Conservation (phyloP, 1,140 invertebrate genomes). For the Contarinia nasturtii region DNA sequence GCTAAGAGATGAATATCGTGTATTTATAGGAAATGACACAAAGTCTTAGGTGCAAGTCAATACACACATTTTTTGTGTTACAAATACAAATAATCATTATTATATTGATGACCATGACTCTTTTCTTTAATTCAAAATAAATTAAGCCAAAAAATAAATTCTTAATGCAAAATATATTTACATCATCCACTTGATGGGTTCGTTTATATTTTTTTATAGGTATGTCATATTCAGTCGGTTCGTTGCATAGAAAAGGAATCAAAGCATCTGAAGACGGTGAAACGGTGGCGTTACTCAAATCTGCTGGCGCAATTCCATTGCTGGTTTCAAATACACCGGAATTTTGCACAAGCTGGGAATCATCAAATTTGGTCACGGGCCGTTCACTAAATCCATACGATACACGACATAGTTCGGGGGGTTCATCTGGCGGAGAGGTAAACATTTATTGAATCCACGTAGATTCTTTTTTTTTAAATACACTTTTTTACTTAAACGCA, state of each 20-base stretch:
- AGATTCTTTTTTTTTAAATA: background rate
- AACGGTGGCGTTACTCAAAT: slow-evolving; percentile 33
- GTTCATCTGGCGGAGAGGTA: slow-evolving; percentile 62
- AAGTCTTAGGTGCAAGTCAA: too few relatives aligned
- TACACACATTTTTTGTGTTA: too few relatives aligned
- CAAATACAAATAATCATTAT: too few relatives aligned
- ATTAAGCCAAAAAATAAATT: background rate
- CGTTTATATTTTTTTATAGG: slow-evolving; percentile 21
- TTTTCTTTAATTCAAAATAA: background rate
- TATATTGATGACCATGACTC: too few relatives aligned
- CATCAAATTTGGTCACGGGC: slow-evolving; percentile 49
- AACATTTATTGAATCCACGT: too few relatives aligned
- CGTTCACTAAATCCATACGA: slow-evolving; percentile 64
- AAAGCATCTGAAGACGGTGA: slow-evolving; percentile 39
- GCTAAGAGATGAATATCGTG: too few relatives aligned
- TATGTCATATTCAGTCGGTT: slow-evolving; percentile 42
- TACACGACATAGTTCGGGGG: slow-evolving; percentile 37
- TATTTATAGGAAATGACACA: too few relatives aligned
- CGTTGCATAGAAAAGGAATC: slow-evolving; percentile 29
- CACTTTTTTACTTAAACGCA: background rate
- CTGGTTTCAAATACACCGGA: slow-evolving; percentile 69
- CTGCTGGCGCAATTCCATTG: slow-evolving; percentile 58
- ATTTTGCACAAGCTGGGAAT: slow-evolving; percentile 52
- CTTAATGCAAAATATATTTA: background rate
- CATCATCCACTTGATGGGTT: background rate